Conservation (phyloP, 2,113 vertebrate genomes). For the Rutilus rutilus region DNA sequence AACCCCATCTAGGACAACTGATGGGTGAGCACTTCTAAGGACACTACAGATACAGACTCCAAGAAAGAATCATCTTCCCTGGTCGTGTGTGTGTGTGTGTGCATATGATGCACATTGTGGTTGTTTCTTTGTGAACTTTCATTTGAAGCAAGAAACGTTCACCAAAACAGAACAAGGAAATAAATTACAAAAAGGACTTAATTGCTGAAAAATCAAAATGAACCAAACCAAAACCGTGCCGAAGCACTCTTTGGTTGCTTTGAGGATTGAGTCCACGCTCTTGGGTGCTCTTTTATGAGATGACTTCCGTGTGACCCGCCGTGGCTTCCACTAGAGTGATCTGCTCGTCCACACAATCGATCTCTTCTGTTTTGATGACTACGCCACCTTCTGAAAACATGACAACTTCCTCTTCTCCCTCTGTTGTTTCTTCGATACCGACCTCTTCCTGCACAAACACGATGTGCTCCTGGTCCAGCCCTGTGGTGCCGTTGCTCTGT, state of each 20-base stretch:
- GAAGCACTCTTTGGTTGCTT: slow-evolving; percentile 38
- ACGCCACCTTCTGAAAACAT: slow-evolving; percentile 75
- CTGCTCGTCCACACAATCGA: slow-evolving; percentile 59
- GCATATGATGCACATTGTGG: slow-evolving; percentile 14
- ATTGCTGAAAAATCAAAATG: background rate
- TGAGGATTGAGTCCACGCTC: slow-evolving; percentile 20
- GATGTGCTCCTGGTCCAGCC: slow-evolving; percentile 64
- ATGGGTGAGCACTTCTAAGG: background rate
- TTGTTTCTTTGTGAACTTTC: background rate
- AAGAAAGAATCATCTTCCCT: background rate
- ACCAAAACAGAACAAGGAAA: slow-evolving; percentile 29
- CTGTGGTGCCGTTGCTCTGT: slow-evolving; percentile 65
- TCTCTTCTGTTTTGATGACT: slow-evolving; percentile 74
- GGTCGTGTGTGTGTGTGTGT: background rate
- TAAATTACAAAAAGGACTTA: slow-evolving; percentile 40
- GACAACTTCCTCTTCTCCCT: slow-evolving; percentile 69
- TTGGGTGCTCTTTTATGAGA: slow-evolving; percentile 62
- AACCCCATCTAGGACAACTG: background rate
- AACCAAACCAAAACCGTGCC: background rate
- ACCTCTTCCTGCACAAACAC: slow-evolving; percentile 66
- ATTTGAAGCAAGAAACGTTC: background rate
- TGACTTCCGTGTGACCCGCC: slow-evolving; percentile 60
- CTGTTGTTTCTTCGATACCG: slow-evolving; percentile 58
- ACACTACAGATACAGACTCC: slow-evolving; percentile 22
- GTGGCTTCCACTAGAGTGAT: slow-evolving; percentile 72